phyloP scores from a whole-genome alignment of 2,797 vertebrate species.

The Parotocinclus haroldoi region DNA sequence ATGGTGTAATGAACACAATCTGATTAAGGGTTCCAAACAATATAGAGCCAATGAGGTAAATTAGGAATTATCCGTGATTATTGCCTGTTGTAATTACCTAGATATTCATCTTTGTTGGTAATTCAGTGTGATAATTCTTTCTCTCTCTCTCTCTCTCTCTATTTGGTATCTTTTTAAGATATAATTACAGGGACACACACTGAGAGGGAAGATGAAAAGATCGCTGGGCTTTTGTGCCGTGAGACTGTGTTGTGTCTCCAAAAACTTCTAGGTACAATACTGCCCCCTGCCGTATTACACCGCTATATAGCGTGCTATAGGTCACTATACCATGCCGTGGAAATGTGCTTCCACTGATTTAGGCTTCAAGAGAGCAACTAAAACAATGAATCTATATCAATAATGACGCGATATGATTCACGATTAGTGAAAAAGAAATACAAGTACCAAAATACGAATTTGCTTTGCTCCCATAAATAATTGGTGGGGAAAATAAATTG shows the following conservation, averaged over 20 bases:
- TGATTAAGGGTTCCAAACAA: slow-evolving; percentile 8
- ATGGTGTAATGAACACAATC: not conserved
- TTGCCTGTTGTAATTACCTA: slow-evolving; percentile 13
- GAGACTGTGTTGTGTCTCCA: not conserved
- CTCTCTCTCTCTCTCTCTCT: slow-evolving; percentile 17
- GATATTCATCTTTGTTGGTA: slow-evolving; percentile 33
- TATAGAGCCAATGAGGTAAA: slow-evolving; percentile 6
- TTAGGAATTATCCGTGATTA: slow-evolving; percentile 26
- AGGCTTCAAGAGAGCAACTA: too few species aligned
- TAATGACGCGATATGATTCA: too few species aligned
- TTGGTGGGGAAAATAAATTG: too few species aligned
- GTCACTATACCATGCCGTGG: too few species aligned
- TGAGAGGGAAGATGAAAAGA: slow-evolving; percentile 27
- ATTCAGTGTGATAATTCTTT: slow-evolving; percentile 27
- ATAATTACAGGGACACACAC: slow-evolving; percentile 41
- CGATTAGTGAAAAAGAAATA: too few species aligned
- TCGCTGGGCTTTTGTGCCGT: slow-evolving; percentile 26
- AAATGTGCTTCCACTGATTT: not conserved
- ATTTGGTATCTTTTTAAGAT: slow-evolving; percentile 23
- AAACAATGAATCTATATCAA: too few species aligned
- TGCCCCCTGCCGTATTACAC: slow-evolving; percentile 35
- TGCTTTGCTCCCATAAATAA: too few species aligned
- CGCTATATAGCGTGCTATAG: too few species aligned
- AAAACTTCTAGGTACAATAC: slow-evolving; percentile 30
- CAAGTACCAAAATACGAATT: too few species aligned